Evolutionary conservation across 2,113 vertebrate genomes (phyloP).

Genomic region (Anas platyrhynchos): DNA sequence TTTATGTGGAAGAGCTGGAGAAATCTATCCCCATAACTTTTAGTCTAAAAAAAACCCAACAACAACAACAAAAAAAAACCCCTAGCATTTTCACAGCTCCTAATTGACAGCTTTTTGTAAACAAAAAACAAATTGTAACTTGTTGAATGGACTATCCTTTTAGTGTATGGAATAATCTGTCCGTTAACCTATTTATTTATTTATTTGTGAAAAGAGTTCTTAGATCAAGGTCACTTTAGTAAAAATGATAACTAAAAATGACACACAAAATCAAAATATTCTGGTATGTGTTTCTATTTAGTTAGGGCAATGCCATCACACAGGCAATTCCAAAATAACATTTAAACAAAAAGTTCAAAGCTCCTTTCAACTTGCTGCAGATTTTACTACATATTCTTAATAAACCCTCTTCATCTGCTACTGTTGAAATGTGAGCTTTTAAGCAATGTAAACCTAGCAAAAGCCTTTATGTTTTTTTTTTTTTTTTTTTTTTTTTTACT

Average conservation of each 20-base stretch:
- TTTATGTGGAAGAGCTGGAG: not conserved
- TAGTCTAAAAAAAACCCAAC: not conserved
- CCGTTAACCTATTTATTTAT: not conserved
- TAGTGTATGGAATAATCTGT: not conserved
- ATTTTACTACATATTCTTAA: conserved; percentile 60
- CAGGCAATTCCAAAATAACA: conserved; percentile 24
- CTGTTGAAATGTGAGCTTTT: conserved; percentile 69
- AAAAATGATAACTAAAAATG: not conserved
- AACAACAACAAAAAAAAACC: not conserved
- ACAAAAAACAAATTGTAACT: not conserved
- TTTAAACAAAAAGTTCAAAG: conserved; percentile 64
- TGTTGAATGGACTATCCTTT: not conserved
- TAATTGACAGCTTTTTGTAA: not conserved
- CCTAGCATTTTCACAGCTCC: not conserved
- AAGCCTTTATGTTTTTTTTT: conserved; percentile 62
- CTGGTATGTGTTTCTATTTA: not conserved
- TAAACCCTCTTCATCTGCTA: conserved; percentile 67
- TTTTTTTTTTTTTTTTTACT: conserved; percentile 67
- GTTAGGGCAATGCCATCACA: conserved; percentile 14
- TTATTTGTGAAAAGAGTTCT: not conserved
- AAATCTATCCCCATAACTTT: not conserved
- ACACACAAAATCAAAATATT: conserved; percentile 14
- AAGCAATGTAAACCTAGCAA: conserved; percentile 72
- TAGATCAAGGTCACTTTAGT: not conserved
- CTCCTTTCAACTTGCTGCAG: conserved; percentile 63